phyloP scores from a whole-genome alignment of 2,888 invertebrate genomes.

The Quadroppia sp. region DNA sequence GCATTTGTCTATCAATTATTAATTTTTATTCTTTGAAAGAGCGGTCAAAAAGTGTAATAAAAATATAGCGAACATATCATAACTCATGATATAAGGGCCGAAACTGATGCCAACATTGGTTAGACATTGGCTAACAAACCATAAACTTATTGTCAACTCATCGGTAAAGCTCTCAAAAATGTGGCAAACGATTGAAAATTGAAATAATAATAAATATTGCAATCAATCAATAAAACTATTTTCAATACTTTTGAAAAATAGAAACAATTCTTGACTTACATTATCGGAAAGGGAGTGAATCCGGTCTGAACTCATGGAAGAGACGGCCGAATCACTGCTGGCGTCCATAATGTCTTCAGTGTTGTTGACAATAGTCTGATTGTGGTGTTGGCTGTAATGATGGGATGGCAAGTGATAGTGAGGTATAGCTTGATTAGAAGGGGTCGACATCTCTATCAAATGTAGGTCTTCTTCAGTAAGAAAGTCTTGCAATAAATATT shows the following conservation, averaged over 20 bases:
- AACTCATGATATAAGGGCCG: neutral
- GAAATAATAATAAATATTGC: neutral
- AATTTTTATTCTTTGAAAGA: neutral
- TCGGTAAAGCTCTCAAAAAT: slow-evolving; percentile 2
- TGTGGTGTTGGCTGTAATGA: slow-evolving; percentile 15
- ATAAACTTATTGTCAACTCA: slow-evolving; percentile 24
- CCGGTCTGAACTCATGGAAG: slow-evolving; percentile 79
- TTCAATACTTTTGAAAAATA: neutral
- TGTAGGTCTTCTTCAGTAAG: slow-evolving; percentile 83
- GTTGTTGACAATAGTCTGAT: slow-evolving; percentile 42
- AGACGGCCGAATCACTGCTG: slow-evolving; percentile 84
- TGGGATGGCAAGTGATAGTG: slow-evolving; percentile 22
- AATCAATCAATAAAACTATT: no score
- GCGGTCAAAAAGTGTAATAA: neutral
- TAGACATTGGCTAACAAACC: neutral
- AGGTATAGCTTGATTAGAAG: slow-evolving; percentile 29
- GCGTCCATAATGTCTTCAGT: slow-evolving; percentile 66
- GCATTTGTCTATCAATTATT: neutral
- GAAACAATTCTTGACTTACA: slow-evolving; percentile 42
- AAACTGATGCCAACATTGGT: neutral
- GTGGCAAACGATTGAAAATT: neutral
- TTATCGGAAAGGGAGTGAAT: slow-evolving; percentile 76
- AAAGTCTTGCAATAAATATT: slow-evolving; percentile 80
- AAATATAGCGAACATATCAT: neutral
- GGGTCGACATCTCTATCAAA: slow-evolving; percentile 64